Percentiles rank a stretch among this genome's conserved stretches.
Evolutionary conservation across 2,113 vertebrate genomes (phyloP).

Genomic region (Melanostigma gelatinosum): DNA sequence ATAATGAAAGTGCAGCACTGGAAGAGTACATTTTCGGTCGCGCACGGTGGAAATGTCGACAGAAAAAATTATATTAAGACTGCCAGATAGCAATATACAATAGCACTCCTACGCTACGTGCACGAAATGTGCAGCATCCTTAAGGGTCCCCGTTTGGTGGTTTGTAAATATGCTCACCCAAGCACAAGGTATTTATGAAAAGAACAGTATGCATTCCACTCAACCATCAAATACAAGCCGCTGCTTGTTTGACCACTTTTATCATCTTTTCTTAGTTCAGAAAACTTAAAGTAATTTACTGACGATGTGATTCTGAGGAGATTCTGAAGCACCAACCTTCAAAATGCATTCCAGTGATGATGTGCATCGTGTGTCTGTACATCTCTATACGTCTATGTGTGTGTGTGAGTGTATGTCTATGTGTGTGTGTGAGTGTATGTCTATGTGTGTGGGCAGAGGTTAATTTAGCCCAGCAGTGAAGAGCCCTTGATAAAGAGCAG

Average conservation of each 20-base stretch:
- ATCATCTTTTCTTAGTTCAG: not conserved
- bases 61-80: not conserved
- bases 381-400: slow-evolving; percentile 12
- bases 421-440: slow-evolving; percentile 17
- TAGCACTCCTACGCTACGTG: too few species aligned
- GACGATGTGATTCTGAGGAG: not conserved
- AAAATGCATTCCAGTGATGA: not conserved
- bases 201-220: not conserved
- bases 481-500: slow-evolving; percentile 81
- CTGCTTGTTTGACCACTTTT: not conserved
- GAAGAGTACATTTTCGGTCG: not conserved
- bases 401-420: too few species aligned
- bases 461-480: slow-evolving; percentile 80
- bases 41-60: not conserved
- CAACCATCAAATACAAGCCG: not conserved
- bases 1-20: not conserved
- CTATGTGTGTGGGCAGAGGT: slow-evolving; percentile 73
- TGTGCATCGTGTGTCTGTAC: not conserved
- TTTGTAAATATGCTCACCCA: not conserved
- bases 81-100: too few species aligned
- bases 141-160: not conserved
- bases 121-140: too few species aligned
- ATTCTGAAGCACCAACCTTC: not conserved
- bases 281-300: not conserved
- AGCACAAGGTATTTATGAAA: not conserved